Conservation (phyloP, 2,888 invertebrate genomes). For the Subacronicta megacephala region DNA sequence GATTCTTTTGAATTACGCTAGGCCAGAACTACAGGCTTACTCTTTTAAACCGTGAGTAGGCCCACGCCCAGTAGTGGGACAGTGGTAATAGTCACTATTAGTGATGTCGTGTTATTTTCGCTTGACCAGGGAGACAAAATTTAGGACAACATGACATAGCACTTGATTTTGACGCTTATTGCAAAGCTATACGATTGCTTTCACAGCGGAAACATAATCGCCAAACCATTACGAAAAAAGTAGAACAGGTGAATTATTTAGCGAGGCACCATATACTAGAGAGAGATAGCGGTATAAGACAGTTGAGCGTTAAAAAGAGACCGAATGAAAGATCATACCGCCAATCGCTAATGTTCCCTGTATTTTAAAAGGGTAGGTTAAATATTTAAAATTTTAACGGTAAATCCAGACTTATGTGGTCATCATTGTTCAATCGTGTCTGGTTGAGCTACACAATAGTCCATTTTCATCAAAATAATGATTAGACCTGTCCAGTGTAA, state of each 20-base stretch:
- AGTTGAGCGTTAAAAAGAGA: constrained; percentile 3
- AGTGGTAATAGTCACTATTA: neutral
- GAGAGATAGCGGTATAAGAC: constrained; percentile 1
- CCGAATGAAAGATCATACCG: neutral
- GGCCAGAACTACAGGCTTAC: too few species aligned
- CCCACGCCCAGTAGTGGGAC: too few species aligned
- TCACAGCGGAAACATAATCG: constrained; percentile 29
- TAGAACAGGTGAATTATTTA: constrained; percentile 22
- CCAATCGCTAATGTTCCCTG: constrained; percentile 22
- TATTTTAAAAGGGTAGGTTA: neutral
- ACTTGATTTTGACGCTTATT: constrained; percentile 36
- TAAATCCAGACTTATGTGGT: neutral
- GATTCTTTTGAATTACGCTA: too few species aligned
- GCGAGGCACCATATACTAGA: constrained; percentile 4
- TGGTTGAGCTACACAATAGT: too few species aligned
- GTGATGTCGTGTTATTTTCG: constrained; percentile 3
- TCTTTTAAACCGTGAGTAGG: too few species aligned
- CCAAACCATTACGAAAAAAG: constrained; percentile 17
- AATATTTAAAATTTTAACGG: neutral
- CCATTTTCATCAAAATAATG: too few species aligned
- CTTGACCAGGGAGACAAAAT: constrained; percentile 43
- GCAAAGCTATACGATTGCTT: constrained; percentile 36
- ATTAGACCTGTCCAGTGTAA: too few species aligned
- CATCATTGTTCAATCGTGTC: too few species aligned
- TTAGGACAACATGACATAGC: constrained; percentile 9